phyloP scores from a whole-genome alignment of 2,113 vertebrate species.

The Calonectris borealis region DNA sequence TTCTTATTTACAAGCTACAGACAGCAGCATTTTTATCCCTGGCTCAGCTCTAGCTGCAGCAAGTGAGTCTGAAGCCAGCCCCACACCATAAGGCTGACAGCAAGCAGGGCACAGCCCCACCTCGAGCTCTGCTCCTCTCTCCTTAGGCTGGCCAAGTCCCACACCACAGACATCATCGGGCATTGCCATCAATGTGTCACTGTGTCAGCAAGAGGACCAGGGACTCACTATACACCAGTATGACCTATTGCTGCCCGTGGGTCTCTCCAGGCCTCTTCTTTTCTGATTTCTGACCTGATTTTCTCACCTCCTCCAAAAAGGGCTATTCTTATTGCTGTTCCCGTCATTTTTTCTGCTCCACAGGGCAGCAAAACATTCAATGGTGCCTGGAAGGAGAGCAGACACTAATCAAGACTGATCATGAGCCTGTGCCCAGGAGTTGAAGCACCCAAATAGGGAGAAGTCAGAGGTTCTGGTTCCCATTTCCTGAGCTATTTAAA shows the following conservation, averaged over 20 bases:
- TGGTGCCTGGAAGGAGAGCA: neutral
- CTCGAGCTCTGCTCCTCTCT: neutral
- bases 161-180: rapidly evolving
- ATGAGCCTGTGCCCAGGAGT: neutral
- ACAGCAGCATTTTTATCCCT: constrained; percentile 1
- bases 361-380: neutral
- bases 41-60: neutral
- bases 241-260: neutral
- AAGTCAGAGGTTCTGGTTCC: neutral
- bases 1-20: neutral
- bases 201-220: neutral
- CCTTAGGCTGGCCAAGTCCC: neutral
- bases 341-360: neutral
- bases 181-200: rapidly evolving
- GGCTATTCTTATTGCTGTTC: neutral
- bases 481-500: neutral
- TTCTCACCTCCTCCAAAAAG: neutral
- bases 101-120: neutral
- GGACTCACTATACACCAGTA: rapidly evolving
- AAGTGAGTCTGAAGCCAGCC: neutral
- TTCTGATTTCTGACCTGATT: neutral
- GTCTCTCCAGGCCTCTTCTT: neutral
- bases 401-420: neutral
- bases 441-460: rapidly evolving
- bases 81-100: neutral